Base-by-base conservation (phyloP, 1,140 invertebrate genomes). In the Lordiphosa mommai region DNA sequence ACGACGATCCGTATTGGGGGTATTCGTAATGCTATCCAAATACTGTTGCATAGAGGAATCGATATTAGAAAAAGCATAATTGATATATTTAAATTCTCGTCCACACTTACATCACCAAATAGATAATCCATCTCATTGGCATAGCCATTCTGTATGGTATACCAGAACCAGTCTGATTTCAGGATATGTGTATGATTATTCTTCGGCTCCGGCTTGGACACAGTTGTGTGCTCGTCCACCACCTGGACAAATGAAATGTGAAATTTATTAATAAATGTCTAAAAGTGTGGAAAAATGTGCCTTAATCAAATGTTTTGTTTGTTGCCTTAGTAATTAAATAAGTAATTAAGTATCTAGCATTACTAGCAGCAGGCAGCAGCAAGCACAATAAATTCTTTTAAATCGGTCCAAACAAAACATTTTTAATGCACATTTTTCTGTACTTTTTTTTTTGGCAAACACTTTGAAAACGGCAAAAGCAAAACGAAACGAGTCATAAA, bases 141-240 rank as follows among this genome's bases (percentile, higher is more conserved):
- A 64, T 94, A 95, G 73, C 97, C 95, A 91, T 98, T 98, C 90
- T 99, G 97, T 46, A 99, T 95, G 33, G 96, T 88, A 60, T 89
- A 89, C 97, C 97, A 99, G 90, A 99, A 99, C 98, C 98, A 99
- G 90, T 98, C 96, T 12, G 94, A 94, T 89, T 95, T 96, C 30
- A 97, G 94, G 37, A 97, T 91, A 74, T 94, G 92, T 10, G 94
- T 92, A 60, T 91, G 66, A 32, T 79, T 63, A 47, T 86, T 89
- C 44, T 80, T 89, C 55, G 92, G 91, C 61, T 93, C 93, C 37
- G 94, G 94, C 63, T 93, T 89, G 47, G 92, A 88, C 61, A 91
- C 91, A 7, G 94, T 93, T 58, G 92, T 92, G 58, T 94, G 93
- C 82, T 95, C 94, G 76, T 96, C 94, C 14, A 96, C 94, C 41